Evolutionary conservation across 2,113 vertebrate species (phyloP), one percentile per base, ranked within the genome.

Genomic region (Thunnus thynnus): DNA sequence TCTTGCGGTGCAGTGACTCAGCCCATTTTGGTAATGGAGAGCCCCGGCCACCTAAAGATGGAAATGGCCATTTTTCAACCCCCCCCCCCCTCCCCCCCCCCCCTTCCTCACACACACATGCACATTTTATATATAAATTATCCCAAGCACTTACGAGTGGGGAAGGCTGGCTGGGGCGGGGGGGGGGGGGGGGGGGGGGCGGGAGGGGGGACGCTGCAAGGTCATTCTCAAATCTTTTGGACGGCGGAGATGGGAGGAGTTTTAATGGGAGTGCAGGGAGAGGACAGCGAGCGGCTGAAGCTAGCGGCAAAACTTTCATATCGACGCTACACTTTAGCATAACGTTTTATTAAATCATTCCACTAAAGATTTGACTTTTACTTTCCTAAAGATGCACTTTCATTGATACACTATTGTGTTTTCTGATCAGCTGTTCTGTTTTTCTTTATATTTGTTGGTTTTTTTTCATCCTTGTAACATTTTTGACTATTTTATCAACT

Each of bases 11-110:
- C 81, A 70, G 95, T 95, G 95, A 95, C 94, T 95, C 95, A 95
- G 95, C 94, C 94, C 94, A 95, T 95, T 94, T 93, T 94, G 86
- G 92, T 95, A 95, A 95, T 95, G 95, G 95, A 95, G 93, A 92
- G 90, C 94, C 91, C 84, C 56, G 88, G 93, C 94, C 94, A 93
- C 94, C 95, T 94, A 93, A 94, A 95, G 94, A 95, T 94, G 94
- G 92, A 95, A 93, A 94, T 92, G 91, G 93, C 94, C 91, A 94
- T 95, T 95, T 93, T 93, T 95, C 94, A 95, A 89, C 86, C 86
- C 92, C 90, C n/a, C 70, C 72, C 44, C 5, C 32, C 7, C 32
- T 32, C 30, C 5, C 58, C 46, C 10, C 13, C 55, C 32, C 69
- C 47, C 78, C 36, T 46, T 58, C 64, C 64, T 5, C 78, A n/a